phyloP scores from a whole-genome alignment of 2,888 invertebrate species.

The Scaptomyza parva region DNA sequence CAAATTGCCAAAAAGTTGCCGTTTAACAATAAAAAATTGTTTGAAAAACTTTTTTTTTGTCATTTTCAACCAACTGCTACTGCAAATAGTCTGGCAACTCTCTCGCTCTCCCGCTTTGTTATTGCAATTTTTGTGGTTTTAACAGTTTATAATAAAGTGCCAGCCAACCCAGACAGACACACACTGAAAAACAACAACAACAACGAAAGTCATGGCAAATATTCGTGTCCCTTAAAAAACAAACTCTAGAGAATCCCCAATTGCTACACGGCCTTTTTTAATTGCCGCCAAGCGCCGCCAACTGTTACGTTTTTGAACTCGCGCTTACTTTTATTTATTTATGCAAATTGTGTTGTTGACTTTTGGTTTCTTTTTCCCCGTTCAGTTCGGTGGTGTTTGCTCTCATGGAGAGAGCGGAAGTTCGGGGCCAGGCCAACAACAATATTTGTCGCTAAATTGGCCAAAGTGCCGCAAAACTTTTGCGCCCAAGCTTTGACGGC shows the following conservation, averaged over 20 bases:
- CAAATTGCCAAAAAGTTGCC: background rate
- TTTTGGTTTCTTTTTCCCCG: constrained; percentile 26
- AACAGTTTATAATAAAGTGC: constrained; percentile 70
- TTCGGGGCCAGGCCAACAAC: constrained; percentile 11
- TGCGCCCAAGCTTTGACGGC: constrained; percentile 18
- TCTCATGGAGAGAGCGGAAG: background rate
- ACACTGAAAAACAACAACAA: constrained; percentile 44
- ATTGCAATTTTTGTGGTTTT: constrained; percentile 63
- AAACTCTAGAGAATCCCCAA: constrained; percentile 26
- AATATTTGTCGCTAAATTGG: constrained; percentile 73
- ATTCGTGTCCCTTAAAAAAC: constrained; percentile 24
- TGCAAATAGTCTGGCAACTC: constrained; percentile 1
- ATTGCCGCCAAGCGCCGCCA: constrained; percentile 73
- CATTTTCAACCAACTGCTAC: background rate
- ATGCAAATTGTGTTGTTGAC: constrained; percentile 66
- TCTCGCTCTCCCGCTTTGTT: constrained; percentile 17
- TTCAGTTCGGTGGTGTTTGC: background rate
- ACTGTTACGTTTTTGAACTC: constrained; percentile 68
- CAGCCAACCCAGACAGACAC: constrained; percentile 57
- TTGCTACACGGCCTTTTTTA: constrained; percentile 62
- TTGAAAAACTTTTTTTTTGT: background rate
- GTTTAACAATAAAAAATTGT: background rate
- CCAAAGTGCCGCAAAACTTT: constrained; percentile 60
- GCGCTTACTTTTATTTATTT: constrained; percentile 75
- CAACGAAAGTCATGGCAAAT: constrained; percentile 13